Conservation (phyloP, 2,888 invertebrate genomes). For the Chrysina gloriosa region DNA sequence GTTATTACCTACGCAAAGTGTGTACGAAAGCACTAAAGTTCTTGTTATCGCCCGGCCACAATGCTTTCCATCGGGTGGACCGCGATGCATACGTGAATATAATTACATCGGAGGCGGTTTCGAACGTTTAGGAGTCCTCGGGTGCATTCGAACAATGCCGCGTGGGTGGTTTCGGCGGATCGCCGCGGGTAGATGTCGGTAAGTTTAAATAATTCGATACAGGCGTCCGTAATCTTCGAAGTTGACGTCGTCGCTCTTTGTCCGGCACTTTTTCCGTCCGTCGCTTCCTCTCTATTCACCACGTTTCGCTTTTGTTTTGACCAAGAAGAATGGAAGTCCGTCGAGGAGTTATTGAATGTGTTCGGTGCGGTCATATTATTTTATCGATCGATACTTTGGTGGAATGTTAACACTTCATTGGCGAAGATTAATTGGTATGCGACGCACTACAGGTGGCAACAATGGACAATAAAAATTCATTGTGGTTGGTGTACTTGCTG, state of each 20-base stretch:
- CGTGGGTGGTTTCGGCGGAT: constrained; percentile 49
- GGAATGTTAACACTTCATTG: background rate
- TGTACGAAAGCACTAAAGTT: constrained; percentile 47
- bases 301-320: background rate
- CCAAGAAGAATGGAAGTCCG: background rate
- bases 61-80: constrained; percentile 47
- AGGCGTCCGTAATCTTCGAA: constrained; percentile 10
- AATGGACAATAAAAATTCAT: constrained; percentile 7
- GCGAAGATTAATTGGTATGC: background rate
- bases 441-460: background rate
- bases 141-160: constrained; percentile 50
- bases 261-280: background rate
- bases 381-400: background rate
- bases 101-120: constrained; percentile 52
- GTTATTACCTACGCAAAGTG: constrained; percentile 42
- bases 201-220: constrained; percentile 32
- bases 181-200: constrained; percentile 1
- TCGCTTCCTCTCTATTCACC: background rate
- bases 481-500: background rate
- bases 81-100: constrained; percentile 47
- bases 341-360: background rate
- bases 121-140: constrained; percentile 45
- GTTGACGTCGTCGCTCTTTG: background rate
- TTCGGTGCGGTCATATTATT: background rate
- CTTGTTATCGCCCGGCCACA: constrained; percentile 48